phyloP scores from a whole-genome alignment of 2,113 vertebrate species.

The Brachirus orientalis region DNA sequence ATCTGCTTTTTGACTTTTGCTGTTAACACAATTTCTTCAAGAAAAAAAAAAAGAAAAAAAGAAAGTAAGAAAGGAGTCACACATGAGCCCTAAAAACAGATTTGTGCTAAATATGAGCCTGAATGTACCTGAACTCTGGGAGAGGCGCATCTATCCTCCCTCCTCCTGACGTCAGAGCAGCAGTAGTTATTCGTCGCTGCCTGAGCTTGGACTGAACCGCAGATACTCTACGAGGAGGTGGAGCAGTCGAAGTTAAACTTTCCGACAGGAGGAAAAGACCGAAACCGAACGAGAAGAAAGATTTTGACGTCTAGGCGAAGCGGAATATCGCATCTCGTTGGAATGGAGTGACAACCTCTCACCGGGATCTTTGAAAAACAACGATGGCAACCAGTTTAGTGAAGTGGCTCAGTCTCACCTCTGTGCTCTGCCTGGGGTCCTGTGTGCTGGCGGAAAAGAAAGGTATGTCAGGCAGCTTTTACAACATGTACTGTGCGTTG shows the following conservation, averaged over 20 bases:
- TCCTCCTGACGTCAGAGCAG: conserved; percentile 73
- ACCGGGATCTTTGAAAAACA: conserved; percentile 15
- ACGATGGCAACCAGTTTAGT: conserved; percentile 71
- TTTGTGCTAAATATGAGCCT: too few relatives aligned
- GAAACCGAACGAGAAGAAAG: neutral
- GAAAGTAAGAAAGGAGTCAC: too few relatives aligned
- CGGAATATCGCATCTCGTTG: conserved; percentile 37
- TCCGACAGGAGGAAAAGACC: conserved; percentile 39
- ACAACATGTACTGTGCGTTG: conserved; percentile 22
- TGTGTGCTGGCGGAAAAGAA: conserved; percentile 75
- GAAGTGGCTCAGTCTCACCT: conserved; percentile 69
- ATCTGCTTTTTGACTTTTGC: too few relatives aligned
- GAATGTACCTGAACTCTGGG: conserved; percentile 40
- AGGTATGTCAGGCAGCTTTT: conserved; percentile 67
- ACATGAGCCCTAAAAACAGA: too few relatives aligned
- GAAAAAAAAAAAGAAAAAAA: too few relatives aligned
- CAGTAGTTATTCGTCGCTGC: conserved; percentile 36
- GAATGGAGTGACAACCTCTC: conserved; percentile 65
- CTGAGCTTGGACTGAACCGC: conserved; percentile 23
- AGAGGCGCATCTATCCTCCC: conserved; percentile 52
- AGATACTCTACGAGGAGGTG: conserved; percentile 58
- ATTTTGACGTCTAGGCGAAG: neutral
- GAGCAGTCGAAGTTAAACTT: conserved; percentile 82
- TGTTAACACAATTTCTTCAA: too few relatives aligned
- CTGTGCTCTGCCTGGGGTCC: conserved; percentile 59